A percentile compares a stretch with the other conserved stretches of the same genome.
phyloP scores from a whole-genome alignment of 2,113 vertebrate species.

The Pangasianodon hypophthalmus region DNA sequence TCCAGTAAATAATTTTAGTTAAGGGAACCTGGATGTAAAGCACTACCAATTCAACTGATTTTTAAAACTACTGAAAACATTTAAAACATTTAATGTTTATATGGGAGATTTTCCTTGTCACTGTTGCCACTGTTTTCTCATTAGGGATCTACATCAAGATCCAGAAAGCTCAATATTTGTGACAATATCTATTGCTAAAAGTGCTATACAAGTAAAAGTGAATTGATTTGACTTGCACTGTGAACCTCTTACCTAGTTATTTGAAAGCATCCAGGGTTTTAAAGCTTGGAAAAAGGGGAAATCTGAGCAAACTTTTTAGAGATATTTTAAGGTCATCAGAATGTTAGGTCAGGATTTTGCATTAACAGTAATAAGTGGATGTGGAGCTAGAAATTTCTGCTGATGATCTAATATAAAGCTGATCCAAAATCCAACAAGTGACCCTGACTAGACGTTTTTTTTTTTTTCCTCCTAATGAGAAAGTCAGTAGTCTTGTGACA shows the following conservation, averaged over 20 bases:
- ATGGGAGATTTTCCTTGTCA: no score
- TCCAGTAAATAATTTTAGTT: no score
- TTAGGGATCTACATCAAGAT: no score
- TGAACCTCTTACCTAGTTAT: no score
- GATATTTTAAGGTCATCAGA: background rate
- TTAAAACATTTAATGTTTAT: no score
- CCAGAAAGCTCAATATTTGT: no score
- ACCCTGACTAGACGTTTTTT: background rate
- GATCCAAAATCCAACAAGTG: background rate
- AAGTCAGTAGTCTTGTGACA: constrained; percentile 27
- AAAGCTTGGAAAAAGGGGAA: background rate
- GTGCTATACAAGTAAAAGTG: background rate
- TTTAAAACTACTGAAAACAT: no score
- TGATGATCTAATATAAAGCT: background rate
- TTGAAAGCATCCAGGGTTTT: background rate
- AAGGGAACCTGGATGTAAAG: no score
- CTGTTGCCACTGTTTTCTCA: no score
- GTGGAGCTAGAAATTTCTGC: background rate
- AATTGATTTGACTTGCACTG: no score
- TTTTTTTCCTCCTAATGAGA: constrained; percentile 4
- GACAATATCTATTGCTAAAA: no score
- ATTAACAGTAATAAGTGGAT: background rate
- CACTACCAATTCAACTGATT: no score
- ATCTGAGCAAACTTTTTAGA: background rate
- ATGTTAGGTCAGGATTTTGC: background rate